Evolutionary conservation across 1,140 invertebrate genomes (phyloP).

Genomic region (Zaprionus vittiger): DNA sequence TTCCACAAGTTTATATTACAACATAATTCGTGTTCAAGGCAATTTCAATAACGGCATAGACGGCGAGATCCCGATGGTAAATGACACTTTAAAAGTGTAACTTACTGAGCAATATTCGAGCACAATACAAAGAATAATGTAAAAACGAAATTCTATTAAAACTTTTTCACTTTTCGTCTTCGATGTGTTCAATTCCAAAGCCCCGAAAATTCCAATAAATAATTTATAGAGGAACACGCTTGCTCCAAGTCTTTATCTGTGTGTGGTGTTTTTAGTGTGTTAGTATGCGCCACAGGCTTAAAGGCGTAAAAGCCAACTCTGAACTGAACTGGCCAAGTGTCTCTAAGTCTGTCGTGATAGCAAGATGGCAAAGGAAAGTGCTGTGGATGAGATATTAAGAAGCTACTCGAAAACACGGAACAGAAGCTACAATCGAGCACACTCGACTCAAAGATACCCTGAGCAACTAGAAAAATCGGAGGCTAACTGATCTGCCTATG

Average conservation of each 20-base stretch:
- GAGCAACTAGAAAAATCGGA: background rate
- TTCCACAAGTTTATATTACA: background rate
- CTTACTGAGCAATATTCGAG: slow-evolving; percentile 22
- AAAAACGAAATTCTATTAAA: slow-evolving; percentile 76
- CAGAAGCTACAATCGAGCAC: background rate
- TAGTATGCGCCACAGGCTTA: slow-evolving; percentile 41
- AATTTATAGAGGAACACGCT: slow-evolving; percentile 53
- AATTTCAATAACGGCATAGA: background rate
- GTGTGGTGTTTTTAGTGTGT: slow-evolving; percentile 6
- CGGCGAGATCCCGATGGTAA: background rate
- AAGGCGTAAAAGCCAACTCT: slow-evolving; percentile 56
- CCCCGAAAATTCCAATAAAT: slow-evolving; percentile 78
- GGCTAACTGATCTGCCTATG: too few relatives aligned
- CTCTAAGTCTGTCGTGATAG: slow-evolving; percentile 39
- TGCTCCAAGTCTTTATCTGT: background rate
- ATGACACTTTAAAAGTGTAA: background rate
- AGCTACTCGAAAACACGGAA: slow-evolving; percentile 22
- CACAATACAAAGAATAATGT: slow-evolving; percentile 36
- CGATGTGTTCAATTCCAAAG: slow-evolving; percentile 60
- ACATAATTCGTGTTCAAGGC: background rate
- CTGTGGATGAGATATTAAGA: slow-evolving; percentile 37
- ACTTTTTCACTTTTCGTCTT: slow-evolving; percentile 71
- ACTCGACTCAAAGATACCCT: background rate
- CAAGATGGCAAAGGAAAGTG: slow-evolving; percentile 21
- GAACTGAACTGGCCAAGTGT: slow-evolving; percentile 30